Percentiles rank a stretch among this genome's conserved stretches.
phyloP scores from a whole-genome alignment of 1,140 invertebrate species.

The Aphaenogaster rudis region DNA sequence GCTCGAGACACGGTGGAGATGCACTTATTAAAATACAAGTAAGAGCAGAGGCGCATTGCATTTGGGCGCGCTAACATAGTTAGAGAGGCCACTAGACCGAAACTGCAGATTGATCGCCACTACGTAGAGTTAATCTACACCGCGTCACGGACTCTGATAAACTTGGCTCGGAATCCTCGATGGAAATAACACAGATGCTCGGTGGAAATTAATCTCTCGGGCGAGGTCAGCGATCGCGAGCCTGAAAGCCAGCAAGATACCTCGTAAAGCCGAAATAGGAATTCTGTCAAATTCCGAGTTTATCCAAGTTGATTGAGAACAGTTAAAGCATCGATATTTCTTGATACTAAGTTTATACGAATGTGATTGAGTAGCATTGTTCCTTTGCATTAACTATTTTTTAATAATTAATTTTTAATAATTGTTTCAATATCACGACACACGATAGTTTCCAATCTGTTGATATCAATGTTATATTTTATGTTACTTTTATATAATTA shows the following conservation, averaged over 20 bases:
- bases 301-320: slow-evolving; percentile 31
- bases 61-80: slow-evolving; percentile 27
- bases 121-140: slow-evolving; percentile 50
- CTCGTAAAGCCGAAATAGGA: slow-evolving; percentile 44
- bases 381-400: neutral
- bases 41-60: neutral
- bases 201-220: slow-evolving; percentile 47
- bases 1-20: neutral
- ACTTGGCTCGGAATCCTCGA: slow-evolving; percentile 55
- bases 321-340: slow-evolving; percentile 5
- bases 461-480: neutral
- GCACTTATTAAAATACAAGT: slow-evolving; percentile 25
- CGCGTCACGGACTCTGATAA: slow-evolving; percentile 57
- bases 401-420: neutral
- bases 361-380: too few relatives aligned
- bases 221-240: slow-evolving; percentile 48
- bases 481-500: neutral
- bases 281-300: slow-evolving; percentile 39
- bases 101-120: slow-evolving; percentile 33
- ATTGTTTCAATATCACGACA: neutral
- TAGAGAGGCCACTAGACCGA: slow-evolving; percentile 46
- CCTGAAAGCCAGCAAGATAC: slow-evolving; percentile 33
- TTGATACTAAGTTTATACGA: neutral
- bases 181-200: slow-evolving; percentile 54
- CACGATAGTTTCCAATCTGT: neutral